phyloP scores from a whole-genome alignment of 2,113 vertebrate species.

The Callopanchax toddi region DNA sequence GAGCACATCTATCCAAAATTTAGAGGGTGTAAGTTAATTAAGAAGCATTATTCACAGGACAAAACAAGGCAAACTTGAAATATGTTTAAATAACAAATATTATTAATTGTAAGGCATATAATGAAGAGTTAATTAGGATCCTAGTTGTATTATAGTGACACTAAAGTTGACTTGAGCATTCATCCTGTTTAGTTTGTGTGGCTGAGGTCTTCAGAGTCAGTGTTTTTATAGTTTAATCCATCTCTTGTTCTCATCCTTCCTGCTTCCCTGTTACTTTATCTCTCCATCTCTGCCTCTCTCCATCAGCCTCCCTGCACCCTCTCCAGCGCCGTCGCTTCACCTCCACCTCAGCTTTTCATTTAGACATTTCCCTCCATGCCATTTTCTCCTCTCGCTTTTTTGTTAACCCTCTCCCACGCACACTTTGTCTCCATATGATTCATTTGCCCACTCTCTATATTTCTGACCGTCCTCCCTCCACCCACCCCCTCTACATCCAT shows the following conservation, averaged over 20 bases:
- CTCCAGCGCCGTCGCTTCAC: slow-evolving; percentile 18
- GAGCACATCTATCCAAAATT: no score
- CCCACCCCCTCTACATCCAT: slow-evolving; percentile 46
- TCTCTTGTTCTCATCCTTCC: slow-evolving; percentile 69
- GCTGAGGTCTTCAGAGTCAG: slow-evolving; percentile 45
- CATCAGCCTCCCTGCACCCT: slow-evolving; percentile 41
- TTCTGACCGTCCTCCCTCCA: slow-evolving; percentile 44
- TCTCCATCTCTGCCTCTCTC: slow-evolving; percentile 58
- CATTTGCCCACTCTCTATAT: slow-evolving; percentile 51
- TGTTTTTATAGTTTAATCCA: slow-evolving; percentile 72
- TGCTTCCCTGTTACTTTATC: slow-evolving; percentile 67
- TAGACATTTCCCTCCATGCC: slow-evolving; percentile 45
- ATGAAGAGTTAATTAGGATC: background rate
- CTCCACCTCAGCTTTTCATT: slow-evolving; percentile 49
- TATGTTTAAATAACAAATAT: no score
- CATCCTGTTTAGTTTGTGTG: slow-evolving; percentile 23
- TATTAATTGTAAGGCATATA: no score
- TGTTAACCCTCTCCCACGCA: slow-evolving; percentile 61
- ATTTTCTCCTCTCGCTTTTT: slow-evolving; percentile 50
- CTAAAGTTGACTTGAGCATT: background rate
- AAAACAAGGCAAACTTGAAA: no score
- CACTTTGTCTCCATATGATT: slow-evolving; percentile 60
- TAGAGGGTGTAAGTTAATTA: no score
- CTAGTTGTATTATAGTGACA: background rate
- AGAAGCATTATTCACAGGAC: no score